Base-by-base conservation (phyloP, 2,113 vertebrate genomes). In the Calidris pygmaea region DNA sequence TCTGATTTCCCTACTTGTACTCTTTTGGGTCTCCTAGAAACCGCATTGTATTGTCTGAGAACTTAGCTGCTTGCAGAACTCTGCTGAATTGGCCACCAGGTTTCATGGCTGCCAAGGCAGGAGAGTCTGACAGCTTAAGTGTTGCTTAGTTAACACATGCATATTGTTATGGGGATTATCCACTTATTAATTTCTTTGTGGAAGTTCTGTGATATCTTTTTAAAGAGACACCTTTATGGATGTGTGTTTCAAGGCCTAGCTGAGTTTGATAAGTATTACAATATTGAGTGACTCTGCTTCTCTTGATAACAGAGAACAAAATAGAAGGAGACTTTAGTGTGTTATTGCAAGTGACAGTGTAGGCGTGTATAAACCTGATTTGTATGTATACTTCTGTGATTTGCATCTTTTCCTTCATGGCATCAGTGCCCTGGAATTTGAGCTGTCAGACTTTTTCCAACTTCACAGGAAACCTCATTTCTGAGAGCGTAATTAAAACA, bases 171-270 rank as follows among this genome's bases (percentile, higher is more conserved):
- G 45, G 17, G 17, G 17, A 45, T 45, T 45, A 45, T 45, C 45
- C 45, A 45, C 45, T 45, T 45, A 45, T 45, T 53, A 27, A 53
- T 53, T 53, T 53, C 52, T 53, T 53, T 29, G 26, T 53, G 52
- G 52, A 53, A 53, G 52, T 53, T 29, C 26, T 53, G 26, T 53
- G 26, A 53, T 29, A 14, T 66, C n/a, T 45, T 23, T 39, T 12
- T 1, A 24, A 66, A 41, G 73, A 58, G 4, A 10, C 35, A 20
- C 0, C 0, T 32, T 3, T 48, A 55, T 79, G 37, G n/a, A 20
- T 7, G 1, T 59, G 13, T 17, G 14, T 83, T 91, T 85, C 53
- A 76, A 48, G 72, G 43, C 47, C 60, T 89, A n/a, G 23, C 13
- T 58, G 43, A 65, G 16, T 55, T 68, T 50, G 27, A 4, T 52